Percentiles rank a stretch among this genome's conserved stretches.
Conservation (phyloP, 2,113 vertebrate species). For the Scophthalmus maximus region DNA sequence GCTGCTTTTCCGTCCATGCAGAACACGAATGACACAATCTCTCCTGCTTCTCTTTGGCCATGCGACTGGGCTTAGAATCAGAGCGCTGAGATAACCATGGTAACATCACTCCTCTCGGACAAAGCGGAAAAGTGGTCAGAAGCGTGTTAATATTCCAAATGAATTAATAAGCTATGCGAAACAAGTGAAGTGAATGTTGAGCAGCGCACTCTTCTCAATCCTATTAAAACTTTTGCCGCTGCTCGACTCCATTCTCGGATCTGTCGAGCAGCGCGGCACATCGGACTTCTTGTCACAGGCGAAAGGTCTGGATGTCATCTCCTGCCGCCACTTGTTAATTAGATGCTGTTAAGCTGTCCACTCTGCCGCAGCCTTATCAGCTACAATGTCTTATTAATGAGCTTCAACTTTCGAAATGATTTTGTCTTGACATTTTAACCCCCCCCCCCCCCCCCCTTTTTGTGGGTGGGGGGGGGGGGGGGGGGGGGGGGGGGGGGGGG, state of each 20-base stretch:
- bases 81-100: constrained; percentile 14
- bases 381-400: constrained; percentile 56
- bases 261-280: constrained; percentile 22
- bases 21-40: constrained; percentile 22
- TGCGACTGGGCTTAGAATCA: not conserved
- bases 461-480: too few species aligned
- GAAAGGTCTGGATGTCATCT: constrained; percentile 58
- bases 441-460: too few species aligned
- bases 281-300: constrained; percentile 6
- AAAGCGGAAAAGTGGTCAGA: constrained; percentile 36
- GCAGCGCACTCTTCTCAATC: constrained; percentile 33
- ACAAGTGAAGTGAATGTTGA: constrained; percentile 32
- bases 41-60: constrained; percentile 4
- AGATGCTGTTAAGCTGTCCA: constrained; percentile 59
- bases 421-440: constrained; percentile 43
- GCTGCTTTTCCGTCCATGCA: not conserved
- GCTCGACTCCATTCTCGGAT: constrained; percentile 36
- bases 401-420: constrained; percentile 37
- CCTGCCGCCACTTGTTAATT: constrained; percentile 52
- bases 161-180: constrained; percentile 46
- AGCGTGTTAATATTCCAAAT: constrained; percentile 50
- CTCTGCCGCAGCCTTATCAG: constrained; percentile 56
- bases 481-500: too few species aligned
- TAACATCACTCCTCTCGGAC: constrained; percentile 10
- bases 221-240: constrained; percentile 49